These are phyloP conservation scores for Ceratina japonica DNA, from an alignment of 1,140 invertebrate species.

Conservation along the genomic window DNA sequence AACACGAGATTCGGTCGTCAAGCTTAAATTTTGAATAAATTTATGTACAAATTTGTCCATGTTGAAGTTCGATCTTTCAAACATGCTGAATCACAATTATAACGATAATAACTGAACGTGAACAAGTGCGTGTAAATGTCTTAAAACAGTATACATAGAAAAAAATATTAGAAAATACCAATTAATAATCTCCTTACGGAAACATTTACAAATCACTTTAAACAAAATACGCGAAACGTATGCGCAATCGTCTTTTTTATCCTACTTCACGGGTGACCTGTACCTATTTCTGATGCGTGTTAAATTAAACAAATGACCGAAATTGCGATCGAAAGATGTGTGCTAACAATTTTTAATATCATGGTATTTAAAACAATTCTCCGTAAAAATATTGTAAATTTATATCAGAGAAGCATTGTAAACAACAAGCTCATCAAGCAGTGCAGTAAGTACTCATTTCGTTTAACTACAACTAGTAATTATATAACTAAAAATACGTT, in stretches of 20 bases:
- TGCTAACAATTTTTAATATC: neutral
- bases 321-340: neutral
- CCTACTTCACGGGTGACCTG: slow-evolving; percentile 18
- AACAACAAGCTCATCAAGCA: neutral
- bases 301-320: too few relatives aligned
- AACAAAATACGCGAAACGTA: neutral
- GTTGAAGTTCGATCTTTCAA: slow-evolving; percentile 20
- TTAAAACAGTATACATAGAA: neutral
- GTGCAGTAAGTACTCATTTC: slow-evolving; percentile 21
- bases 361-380: neutral
- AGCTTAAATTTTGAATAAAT: slow-evolving; percentile 38
- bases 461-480: neutral
- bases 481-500: neutral
- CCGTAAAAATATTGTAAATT: neutral
- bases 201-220: slow-evolving; percentile 2
- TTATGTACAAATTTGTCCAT: slow-evolving; percentile 47
- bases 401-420: neutral
- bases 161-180: slow-evolving; percentile 13
- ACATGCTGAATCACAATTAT: slow-evolving; percentile 26
- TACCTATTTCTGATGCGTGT: neutral
- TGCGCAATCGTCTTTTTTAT: neutral
- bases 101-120: neutral
- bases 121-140: neutral
- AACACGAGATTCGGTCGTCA: slow-evolving; percentile 1
- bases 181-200: slow-evolving; percentile 7